These are phyloP conservation scores for Solenodon paradoxus DNA, from an alignment of 2,113 vertebrate genomes.

Conservation along the genomic window DNA sequence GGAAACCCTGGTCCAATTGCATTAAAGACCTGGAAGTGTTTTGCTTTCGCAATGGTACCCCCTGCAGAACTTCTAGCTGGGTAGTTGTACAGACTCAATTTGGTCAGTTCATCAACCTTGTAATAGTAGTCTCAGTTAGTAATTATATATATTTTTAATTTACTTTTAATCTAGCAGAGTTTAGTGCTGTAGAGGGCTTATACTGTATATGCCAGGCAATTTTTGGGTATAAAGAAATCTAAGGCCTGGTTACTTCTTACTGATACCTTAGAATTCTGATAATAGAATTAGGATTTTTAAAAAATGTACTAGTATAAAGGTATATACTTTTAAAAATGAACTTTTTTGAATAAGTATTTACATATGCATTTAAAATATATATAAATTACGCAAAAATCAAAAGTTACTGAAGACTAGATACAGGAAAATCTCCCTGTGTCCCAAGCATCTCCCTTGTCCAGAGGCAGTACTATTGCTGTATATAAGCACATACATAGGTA, in stretches of 20 bases:
- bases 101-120: constrained; percentile 8
- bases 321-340: background rate
- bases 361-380: background rate
- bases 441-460: background rate
- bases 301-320: background rate
- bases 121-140: background rate
- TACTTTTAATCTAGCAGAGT: background rate
- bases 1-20: background rate
- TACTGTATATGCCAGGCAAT: background rate
- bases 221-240: background rate
- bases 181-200: background rate
- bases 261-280: background rate
- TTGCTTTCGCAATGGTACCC: background rate
- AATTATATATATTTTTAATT: background rate
- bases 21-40: background rate
- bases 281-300: background rate
- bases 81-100: background rate
- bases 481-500: background rate
- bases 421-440: background rate
- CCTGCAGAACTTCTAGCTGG: background rate
- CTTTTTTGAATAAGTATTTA: constrained; percentile 12
- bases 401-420: background rate
- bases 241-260: background rate
- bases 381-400: background rate
- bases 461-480: background rate